Percentiles rank a stretch among this genome's conserved stretches.
Conservation (phyloP, 2,888 invertebrate species). For the Rutpela maculata region DNA sequence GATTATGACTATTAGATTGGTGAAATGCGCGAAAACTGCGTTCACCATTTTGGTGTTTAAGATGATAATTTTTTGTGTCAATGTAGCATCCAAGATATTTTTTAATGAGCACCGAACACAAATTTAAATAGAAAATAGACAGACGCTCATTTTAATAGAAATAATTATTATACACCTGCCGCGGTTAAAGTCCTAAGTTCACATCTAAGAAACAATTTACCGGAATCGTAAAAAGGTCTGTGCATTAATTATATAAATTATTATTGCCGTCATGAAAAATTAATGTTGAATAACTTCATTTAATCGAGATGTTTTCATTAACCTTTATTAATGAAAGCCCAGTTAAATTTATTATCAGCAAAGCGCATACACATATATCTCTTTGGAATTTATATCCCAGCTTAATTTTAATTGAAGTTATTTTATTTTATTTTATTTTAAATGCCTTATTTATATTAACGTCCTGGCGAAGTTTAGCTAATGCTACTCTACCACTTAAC, state of each 20-base stretch:
- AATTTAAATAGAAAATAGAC: no score
- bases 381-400: not conserved
- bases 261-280: not conserved
- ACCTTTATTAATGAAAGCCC: not conserved
- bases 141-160: not conserved
- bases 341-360: not conserved
- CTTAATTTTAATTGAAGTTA: not conserved
- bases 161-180: not conserved
- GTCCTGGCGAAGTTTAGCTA: no score
- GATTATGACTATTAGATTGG: no score
- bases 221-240: not conserved
- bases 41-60: no score
- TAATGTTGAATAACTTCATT: not conserved
- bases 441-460: no score
- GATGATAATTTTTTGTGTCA: no score
- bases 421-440: no score
- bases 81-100: no score
- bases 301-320: conserved; percentile 7
- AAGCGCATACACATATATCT: conserved; percentile 1
- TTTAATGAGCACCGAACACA: no score
- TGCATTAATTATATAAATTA: conserved; percentile 1
- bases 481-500: no score
- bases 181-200: not conserved
- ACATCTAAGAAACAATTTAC: not conserved
- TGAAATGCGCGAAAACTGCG: no score